These are phyloP conservation scores for Trididemnum nubilum DNA, from an alignment of 23 tunicate species.

Conservation along the genomic window DNA sequence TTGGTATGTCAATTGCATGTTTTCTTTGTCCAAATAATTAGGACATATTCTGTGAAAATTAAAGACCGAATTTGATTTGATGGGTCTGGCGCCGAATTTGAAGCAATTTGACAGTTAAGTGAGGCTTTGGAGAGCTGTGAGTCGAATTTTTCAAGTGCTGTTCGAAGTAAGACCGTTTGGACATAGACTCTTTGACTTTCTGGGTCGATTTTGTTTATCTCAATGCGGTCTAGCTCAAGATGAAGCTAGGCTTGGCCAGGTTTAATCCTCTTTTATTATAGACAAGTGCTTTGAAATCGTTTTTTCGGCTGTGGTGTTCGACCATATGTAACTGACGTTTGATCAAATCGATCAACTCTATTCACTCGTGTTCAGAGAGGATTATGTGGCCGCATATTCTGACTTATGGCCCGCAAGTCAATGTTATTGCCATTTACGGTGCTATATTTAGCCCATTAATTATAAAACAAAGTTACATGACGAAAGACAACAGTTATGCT, in stretches of 20 bases:
- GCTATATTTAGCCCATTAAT: neutral
- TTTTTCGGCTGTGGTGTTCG: neutral
- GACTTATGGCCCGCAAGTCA: neutral
- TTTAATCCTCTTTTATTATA: neutral
- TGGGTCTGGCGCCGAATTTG: no score
- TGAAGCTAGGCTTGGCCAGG: neutral
- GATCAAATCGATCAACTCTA: neutral
- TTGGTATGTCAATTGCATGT: no score
- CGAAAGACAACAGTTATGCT: no score
- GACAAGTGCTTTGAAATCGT: neutral
- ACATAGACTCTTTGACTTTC: neutral
- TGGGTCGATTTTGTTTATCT: neutral
- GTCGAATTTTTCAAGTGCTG: no score
- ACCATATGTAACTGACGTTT: neutral
- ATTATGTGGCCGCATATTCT: neutral
- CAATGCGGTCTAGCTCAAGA: neutral
- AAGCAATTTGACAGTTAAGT: no score
- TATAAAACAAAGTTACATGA: no score
- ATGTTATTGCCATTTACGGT: neutral
- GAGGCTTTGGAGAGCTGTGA: no score
- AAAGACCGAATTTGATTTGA: no score
- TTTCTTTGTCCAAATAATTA: no score
- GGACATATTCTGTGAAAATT: no score
- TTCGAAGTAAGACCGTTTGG: no score
- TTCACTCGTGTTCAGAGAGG: neutral